Conservation (phyloP, 2,113 vertebrate species). For the Meles meles region DNA sequence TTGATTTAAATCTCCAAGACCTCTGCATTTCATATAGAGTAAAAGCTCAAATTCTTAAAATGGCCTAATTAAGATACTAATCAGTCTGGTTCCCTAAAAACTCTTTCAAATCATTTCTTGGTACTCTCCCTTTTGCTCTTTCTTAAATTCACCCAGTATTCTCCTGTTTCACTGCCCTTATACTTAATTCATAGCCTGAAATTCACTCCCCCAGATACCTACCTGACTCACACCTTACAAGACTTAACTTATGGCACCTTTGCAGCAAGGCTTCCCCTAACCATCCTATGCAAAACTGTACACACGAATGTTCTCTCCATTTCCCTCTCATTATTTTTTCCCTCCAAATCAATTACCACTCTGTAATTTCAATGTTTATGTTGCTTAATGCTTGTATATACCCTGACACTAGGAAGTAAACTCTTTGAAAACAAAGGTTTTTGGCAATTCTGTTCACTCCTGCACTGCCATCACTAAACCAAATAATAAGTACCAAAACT, state of each 20-base stretch:
- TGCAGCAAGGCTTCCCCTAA: neutral
- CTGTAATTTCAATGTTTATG: neutral
- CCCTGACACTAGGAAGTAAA: neutral
- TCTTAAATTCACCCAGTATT: neutral
- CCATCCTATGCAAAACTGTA: neutral
- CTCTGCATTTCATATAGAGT: neutral
- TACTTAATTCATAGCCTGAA: neutral
- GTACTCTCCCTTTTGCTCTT: neutral
- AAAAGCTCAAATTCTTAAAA: neutral
- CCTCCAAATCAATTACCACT: neutral
- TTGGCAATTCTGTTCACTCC: neutral
- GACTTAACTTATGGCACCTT: neutral
- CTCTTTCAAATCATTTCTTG: neutral
- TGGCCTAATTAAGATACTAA: neutral
- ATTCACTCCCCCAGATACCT: neutral
- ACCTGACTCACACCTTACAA: neutral
- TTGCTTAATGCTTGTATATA: neutral
- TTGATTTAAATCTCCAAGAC: neutral
- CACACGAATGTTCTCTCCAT: neutral
- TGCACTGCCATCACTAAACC: neutral
- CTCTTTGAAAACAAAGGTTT: neutral
- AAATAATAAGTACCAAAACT: neutral
- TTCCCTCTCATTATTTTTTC: neutral
- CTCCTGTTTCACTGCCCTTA: neutral
- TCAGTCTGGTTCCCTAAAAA: neutral